phyloP scores from a whole-genome alignment of 1,140 invertebrate species.

The Papilio dardanus region DNA sequence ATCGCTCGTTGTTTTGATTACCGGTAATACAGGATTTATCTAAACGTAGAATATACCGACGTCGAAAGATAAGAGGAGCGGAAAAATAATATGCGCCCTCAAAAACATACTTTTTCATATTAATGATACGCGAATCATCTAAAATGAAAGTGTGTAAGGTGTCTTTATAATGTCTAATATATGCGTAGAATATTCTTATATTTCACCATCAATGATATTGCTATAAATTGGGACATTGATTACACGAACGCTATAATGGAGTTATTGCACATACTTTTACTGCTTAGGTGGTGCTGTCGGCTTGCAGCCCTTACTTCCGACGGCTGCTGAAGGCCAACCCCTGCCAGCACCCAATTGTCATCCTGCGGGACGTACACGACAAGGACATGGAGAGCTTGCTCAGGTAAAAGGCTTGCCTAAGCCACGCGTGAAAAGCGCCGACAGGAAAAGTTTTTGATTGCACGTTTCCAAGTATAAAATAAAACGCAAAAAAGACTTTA shows the following conservation, averaged over 20 bases:
- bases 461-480: not conserved
- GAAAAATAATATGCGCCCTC: slow-evolving; percentile 28
- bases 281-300: slow-evolving; percentile 88
- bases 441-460: too few relatives aligned
- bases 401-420: slow-evolving; percentile 77
- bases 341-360: slow-evolving; percentile 96
- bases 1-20: slow-evolving; percentile 22
- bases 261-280: slow-evolving; percentile 11
- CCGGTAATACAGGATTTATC: slow-evolving; percentile 31
- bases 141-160: not conserved
- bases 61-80: not conserved
- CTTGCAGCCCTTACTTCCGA: slow-evolving; percentile 96
- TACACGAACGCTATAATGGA: not conserved
- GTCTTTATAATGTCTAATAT: slow-evolving; percentile 30
- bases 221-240: not conserved
- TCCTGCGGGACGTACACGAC: slow-evolving; percentile 93
- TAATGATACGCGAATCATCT: slow-evolving; percentile 1
- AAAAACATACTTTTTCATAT: slow-evolving; percentile 16
- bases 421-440: too few relatives aligned
- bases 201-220: not conserved
- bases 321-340: slow-evolving; percentile 95
- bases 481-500: not conserved
- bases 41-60: slow-evolving; percentile 23
- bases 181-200: slow-evolving; percentile 2
- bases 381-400: slow-evolving; percentile 95